Conservation (phyloP, 2,113 vertebrate species). For the Gavialis gangeticus region DNA sequence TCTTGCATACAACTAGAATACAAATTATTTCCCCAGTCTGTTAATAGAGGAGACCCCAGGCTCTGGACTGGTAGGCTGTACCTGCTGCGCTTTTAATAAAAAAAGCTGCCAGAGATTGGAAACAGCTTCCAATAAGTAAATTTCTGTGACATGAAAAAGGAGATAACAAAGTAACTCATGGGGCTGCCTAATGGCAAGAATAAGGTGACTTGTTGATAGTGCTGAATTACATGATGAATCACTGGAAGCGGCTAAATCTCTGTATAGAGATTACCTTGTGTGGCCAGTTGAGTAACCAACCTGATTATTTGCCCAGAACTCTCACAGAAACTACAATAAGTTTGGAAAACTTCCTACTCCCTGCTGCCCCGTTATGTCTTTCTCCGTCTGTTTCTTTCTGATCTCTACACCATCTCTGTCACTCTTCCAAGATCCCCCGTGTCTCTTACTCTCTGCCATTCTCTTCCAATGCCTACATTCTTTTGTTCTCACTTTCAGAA, state of each 20-base stretch:
- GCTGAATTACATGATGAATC: neutral
- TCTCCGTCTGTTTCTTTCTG: fast-evolving
- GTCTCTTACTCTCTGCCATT: neutral
- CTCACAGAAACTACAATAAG: neutral
- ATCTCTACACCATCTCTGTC: fast-evolving
- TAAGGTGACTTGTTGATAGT: neutral
- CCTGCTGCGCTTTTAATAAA: neutral
- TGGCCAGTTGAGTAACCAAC: neutral
- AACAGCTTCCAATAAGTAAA: neutral
- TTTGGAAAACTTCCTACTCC: neutral
- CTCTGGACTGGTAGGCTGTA: neutral
- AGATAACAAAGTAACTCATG: neutral
- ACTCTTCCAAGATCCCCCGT: neutral
- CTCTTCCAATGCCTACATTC: neutral
- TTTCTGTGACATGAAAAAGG: neutral
- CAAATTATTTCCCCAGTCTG: neutral
- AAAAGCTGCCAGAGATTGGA: neutral
- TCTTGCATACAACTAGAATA: neutral
- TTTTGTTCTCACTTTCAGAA: neutral
- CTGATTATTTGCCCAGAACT: neutral
- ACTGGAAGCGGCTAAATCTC: neutral
- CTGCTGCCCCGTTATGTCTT: neutral
- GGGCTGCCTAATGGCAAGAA: neutral
- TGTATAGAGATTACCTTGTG: fast-evolving
- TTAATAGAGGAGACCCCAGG: neutral